These are phyloP conservation scores for Eupsilia transversa DNA, from an alignment of 2,888 invertebrate species.

Conservation along the genomic window DNA sequence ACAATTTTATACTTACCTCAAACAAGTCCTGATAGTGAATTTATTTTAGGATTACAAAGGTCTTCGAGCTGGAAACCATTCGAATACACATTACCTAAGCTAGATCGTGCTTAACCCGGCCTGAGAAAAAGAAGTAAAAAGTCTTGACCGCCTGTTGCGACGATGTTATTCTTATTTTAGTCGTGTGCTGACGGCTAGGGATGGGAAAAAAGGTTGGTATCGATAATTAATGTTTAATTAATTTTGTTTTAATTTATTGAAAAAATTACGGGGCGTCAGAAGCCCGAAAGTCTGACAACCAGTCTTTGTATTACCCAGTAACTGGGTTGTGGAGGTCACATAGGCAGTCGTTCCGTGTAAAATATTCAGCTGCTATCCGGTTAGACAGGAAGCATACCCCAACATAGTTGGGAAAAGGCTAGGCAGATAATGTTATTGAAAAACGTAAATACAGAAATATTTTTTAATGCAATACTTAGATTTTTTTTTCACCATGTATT, in stretches of 20 bases:
- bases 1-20: slow-evolving; percentile 10
- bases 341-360: too few relatives aligned
- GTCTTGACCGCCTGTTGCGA: slow-evolving; percentile 73
- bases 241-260: not conserved
- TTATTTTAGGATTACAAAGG: slow-evolving; percentile 62
- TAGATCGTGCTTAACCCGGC: slow-evolving; percentile 71
- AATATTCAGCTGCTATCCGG: too few relatives aligned
- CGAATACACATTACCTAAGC: slow-evolving; percentile 66
- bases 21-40: slow-evolving; percentile 40
- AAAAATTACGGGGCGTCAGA: too few relatives aligned
- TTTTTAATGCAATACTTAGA: not conserved
- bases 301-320: too few relatives aligned
- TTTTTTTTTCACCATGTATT: not conserved
- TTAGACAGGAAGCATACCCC: too few relatives aligned
- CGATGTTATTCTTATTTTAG: slow-evolving; percentile 75
- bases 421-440: not conserved
- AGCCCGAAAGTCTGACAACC: too few relatives aligned
- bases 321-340: too few relatives aligned
- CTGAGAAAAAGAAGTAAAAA: slow-evolving; percentile 71
- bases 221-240: slow-evolving; percentile 13
- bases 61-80: slow-evolving; percentile 54
- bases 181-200: slow-evolving; percentile 62
- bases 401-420: too few relatives aligned
- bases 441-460: not conserved
- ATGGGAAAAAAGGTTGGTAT: slow-evolving; percentile 33